These are phyloP conservation scores for Dicrurus megarhynchus DNA, from an alignment of 2,113 vertebrate species.

Conservation along the genomic window DNA sequence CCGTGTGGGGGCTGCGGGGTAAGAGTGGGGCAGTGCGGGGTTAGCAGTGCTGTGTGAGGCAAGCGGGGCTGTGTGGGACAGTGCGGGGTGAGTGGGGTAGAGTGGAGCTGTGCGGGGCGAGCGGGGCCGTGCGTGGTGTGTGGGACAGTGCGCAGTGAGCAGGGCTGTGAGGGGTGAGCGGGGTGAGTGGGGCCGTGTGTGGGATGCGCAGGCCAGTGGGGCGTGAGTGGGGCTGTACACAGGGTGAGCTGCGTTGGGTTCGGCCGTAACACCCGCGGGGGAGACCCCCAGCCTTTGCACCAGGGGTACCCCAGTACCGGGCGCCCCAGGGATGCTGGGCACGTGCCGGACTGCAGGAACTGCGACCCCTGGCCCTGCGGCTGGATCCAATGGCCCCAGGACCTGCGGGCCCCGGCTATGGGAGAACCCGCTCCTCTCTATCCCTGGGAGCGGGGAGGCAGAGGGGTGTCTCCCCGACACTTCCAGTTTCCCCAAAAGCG, in stretches of 20 bases:
- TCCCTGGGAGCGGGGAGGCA: neutral
- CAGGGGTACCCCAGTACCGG: neutral
- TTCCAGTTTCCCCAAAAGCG: neutral
- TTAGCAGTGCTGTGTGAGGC: neutral
- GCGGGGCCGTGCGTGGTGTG: neutral
- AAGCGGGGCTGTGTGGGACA: neutral
- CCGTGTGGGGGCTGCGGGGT: too few species aligned
- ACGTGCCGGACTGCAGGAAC: too few species aligned
- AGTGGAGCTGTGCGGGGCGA: neutral
- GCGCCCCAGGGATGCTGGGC: neutral
- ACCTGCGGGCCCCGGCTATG: rapidly evolving
- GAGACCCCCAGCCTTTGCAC: rapidly evolving
- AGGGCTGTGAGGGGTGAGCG: neutral
- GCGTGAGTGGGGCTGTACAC: neutral
- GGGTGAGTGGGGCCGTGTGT: neutral
- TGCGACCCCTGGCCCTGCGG: neutral
- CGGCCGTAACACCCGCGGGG: neutral
- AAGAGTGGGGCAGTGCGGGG: neutral
- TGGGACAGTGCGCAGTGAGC: neutral
- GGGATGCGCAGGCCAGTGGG: neutral
- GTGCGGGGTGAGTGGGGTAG: neutral
- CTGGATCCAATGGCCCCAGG: neutral
- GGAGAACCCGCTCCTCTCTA: neutral
- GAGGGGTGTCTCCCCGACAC: neutral
- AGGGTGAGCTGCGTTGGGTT: neutral